Percentiles rank a stretch among this genome's conserved stretches.
These are phyloP conservation scores for Chaenogobius annularis DNA, from an alignment of 2,113 vertebrate species.

Conservation along the genomic window DNA sequence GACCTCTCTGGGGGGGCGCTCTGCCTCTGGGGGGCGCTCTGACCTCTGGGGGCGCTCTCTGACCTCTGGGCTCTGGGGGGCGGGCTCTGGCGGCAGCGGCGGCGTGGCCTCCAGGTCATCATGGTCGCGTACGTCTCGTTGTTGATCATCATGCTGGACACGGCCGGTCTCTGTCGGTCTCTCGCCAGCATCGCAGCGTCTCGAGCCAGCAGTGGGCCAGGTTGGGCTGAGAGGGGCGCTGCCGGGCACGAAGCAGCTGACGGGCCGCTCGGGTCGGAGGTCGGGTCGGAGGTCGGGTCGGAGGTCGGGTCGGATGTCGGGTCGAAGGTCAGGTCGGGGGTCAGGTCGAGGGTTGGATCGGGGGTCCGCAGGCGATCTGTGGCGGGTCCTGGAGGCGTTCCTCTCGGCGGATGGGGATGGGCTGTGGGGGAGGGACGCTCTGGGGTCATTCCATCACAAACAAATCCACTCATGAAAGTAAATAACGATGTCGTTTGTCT, in stretches of 20 bases:
- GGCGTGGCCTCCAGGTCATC: slow-evolving; percentile 79
- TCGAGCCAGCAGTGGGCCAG: slow-evolving; percentile 80
- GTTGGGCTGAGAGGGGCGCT: slow-evolving; percentile 73
- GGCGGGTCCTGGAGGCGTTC: slow-evolving; percentile 63
- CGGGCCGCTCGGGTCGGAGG: slow-evolving; percentile 65
- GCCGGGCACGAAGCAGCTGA: slow-evolving; percentile 89
- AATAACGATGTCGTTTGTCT: no score
- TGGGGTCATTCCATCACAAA: no score
- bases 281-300: neutral
- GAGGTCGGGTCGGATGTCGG: neutral
- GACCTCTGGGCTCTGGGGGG: slow-evolving; percentile 88
- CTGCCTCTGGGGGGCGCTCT: slow-evolving; percentile 63
- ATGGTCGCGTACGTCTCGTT: slow-evolving; percentile 94
- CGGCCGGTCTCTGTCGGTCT: slow-evolving; percentile 84
- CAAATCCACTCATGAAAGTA: no score
- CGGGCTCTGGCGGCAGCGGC: slow-evolving; percentile 83
- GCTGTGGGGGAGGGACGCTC: slow-evolving; percentile 66
- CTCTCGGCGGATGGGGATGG: slow-evolving; percentile 89
- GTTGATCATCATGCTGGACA: slow-evolving; percentile 83
- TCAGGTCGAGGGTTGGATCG: no score
- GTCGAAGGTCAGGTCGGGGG: neutral
- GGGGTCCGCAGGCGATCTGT: neutral
- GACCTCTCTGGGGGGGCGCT: neutral
- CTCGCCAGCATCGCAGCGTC: slow-evolving; percentile 80
- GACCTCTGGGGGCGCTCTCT: neutral